Evolutionary conservation across 1,140 invertebrate species (phyloP).

Genomic region (Diprion similis): DNA sequence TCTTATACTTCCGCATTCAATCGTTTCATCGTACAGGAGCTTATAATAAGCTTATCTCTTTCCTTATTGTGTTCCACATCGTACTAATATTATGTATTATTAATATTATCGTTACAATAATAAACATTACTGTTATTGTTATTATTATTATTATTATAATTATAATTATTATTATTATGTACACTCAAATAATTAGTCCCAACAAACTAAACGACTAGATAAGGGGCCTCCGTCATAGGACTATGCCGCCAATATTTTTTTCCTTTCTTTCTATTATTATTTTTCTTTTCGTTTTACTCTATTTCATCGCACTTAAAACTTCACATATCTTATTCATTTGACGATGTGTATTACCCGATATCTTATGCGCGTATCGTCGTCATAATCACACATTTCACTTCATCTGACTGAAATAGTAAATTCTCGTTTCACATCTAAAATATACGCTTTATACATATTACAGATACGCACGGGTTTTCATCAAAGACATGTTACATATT

Average conservation of each 20-base stretch:
- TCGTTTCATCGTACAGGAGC: no score
- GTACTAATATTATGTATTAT: no score
- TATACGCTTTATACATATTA: neutral
- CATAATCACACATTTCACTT: neutral
- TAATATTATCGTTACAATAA: no score
- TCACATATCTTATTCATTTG: neutral
- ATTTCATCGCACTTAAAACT: neutral
- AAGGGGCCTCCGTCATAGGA: neutral
- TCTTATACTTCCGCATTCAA: no score
- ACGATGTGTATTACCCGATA: neutral
- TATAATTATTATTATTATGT: neutral
- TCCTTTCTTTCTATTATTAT: no score
- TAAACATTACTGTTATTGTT: no score
- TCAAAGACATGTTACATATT: no score
- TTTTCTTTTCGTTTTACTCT: no score
- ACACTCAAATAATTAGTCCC: neutral
- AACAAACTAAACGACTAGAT: conserved; percentile 7
- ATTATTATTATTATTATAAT: neutral
- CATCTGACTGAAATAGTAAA: neutral
- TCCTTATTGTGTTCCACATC: no score
- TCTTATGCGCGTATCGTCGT: neutral
- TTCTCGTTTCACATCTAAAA: neutral
- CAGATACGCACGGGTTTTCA: no score
- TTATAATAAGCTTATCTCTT: no score
- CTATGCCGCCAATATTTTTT: neutral